Conservation (phyloP, 2,888 invertebrate species). For the Drosophila yooni region DNA sequence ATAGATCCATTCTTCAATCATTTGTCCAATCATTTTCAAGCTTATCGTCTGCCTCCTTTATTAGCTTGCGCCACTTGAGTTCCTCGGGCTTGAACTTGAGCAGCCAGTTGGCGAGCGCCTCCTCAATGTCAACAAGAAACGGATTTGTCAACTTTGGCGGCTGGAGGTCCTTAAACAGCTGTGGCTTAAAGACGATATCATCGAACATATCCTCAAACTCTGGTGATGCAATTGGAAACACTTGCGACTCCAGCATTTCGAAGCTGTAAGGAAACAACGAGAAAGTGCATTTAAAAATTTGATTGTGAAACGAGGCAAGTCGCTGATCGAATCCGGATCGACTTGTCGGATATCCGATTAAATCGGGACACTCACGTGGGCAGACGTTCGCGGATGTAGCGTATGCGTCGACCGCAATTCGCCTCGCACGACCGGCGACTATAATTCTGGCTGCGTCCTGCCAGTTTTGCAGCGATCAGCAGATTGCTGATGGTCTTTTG, state of each 20-base stretch:
- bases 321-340: not conserved
- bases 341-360: not conserved
- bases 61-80: conserved; percentile 1
- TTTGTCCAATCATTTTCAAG: not conserved
- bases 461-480: conserved; percentile 18
- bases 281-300: not conserved
- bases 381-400: conserved; percentile 45
- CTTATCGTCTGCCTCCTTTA: not conserved
- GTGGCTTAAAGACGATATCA: conserved; percentile 25
- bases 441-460: conserved; percentile 34
- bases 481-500: not conserved
- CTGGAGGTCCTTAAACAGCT: conserved; percentile 17
- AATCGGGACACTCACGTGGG: conserved; percentile 20
- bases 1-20: too few relatives aligned
- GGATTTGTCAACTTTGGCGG: not conserved
- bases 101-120: conserved; percentile 39
- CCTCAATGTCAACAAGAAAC: too few relatives aligned
- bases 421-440: not conserved
- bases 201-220: conserved; percentile 44
- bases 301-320: not conserved
- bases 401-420: conserved; percentile 32
- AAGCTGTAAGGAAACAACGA: conserved; percentile 25
- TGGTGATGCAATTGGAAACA: conserved; percentile 2
- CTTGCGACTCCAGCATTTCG: conserved; percentile 44
- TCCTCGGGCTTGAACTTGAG: conserved; percentile 8